Evolutionary conservation across 64 coral and sea anemone genomes (phyloP).

Genomic region (Pocillopora verrucosa): DNA sequence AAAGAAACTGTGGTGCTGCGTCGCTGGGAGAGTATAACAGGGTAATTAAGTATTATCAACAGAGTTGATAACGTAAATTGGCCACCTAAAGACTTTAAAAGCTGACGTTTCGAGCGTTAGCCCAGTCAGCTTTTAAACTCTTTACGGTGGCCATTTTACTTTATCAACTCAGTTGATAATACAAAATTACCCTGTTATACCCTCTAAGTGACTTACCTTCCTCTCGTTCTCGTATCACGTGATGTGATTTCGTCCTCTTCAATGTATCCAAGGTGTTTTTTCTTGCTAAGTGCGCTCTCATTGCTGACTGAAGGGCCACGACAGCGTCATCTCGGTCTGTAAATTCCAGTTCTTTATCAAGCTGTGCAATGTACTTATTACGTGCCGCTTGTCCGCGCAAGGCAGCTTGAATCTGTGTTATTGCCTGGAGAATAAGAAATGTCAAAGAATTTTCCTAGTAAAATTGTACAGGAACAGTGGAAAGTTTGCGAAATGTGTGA

Average conservation of each 20-base stretch:
- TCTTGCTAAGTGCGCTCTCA: constrained; percentile 83
- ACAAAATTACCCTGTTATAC: not conserved
- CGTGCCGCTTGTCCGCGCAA: constrained; percentile 73
- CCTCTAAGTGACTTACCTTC: not conserved
- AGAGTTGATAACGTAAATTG: too few species aligned
- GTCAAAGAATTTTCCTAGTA: too few species aligned
- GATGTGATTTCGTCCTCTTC: constrained; percentile 40
- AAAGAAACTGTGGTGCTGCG: too few species aligned
- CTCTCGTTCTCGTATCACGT: constrained; percentile 47
- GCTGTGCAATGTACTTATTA: constrained; percentile 45
- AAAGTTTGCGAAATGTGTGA: too few species aligned
- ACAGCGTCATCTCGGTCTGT: constrained; percentile 69
- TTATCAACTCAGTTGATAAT: too few species aligned
- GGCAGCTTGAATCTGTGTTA: constrained; percentile 85
- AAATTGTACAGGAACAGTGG: too few species aligned
- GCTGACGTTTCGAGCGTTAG: too few species aligned
- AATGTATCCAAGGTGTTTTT: constrained; percentile 33
- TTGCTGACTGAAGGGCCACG: constrained; percentile 77
- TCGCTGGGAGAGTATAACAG: too few species aligned
- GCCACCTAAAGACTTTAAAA: too few species aligned
- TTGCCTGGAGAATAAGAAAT: constrained; percentile 41
- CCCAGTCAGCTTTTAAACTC: too few species aligned
- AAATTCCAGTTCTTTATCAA: constrained; percentile 56
- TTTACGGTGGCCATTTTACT: too few species aligned
- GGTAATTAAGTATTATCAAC: too few species aligned